phyloP scores from a whole-genome alignment of 2,888 invertebrate species.

The Labia minor region DNA sequence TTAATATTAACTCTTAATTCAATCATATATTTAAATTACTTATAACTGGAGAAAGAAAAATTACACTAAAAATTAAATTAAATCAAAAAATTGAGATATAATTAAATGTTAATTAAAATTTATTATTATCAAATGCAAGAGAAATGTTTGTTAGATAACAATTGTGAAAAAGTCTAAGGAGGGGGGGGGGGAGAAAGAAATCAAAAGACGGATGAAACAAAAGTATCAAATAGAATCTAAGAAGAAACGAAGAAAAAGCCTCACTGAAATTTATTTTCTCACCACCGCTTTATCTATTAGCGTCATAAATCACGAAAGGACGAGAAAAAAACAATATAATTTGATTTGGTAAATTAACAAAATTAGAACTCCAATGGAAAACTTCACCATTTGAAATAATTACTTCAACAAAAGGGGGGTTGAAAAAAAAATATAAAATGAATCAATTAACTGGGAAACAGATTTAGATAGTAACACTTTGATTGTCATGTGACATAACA shows the following conservation, averaged over 20 bases:
- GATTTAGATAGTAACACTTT: too few species aligned
- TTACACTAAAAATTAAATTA: neutral
- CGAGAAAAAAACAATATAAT: neutral
- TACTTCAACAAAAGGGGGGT: too few species aligned
- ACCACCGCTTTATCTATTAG: neutral
- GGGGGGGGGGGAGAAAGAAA: too few species aligned
- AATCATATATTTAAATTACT: too few species aligned
- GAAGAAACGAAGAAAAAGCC: neutral
- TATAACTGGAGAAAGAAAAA: neutral
- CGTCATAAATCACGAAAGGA: neutral
- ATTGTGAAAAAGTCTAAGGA: too few species aligned
- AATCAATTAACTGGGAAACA: too few species aligned
- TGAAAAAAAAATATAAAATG: too few species aligned
- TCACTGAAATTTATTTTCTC: neutral
- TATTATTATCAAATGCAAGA: neutral
- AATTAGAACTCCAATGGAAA: too few species aligned
- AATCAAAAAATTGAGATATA: neutral
- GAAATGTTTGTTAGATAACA: neutral
- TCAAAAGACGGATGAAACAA: neutral
- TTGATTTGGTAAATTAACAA: too few species aligned
- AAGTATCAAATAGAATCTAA: neutral
- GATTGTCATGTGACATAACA: too few species aligned
- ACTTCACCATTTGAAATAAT: too few species aligned
- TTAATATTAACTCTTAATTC: too few species aligned
- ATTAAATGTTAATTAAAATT: neutral